Conservation (phyloP, 2,888 invertebrate genomes). For the Acronicta psi region DNA sequence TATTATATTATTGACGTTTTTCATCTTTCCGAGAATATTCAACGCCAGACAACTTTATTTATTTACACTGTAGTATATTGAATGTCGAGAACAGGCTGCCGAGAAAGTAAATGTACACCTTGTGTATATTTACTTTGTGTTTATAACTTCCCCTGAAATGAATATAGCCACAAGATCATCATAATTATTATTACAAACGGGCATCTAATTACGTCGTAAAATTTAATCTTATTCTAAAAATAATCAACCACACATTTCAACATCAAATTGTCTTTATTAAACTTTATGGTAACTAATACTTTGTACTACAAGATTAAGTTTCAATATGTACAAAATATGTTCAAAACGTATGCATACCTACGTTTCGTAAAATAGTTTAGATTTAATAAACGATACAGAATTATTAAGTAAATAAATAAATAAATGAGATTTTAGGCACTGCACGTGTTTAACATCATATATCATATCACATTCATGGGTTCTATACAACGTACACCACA, state of each 20-base stretch:
- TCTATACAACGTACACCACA: slow-evolving; percentile 76
- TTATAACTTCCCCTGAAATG: slow-evolving; percentile 51
- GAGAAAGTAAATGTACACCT: slow-evolving; percentile 30
- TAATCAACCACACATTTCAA: slow-evolving; percentile 62
- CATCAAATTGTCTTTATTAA: slow-evolving; percentile 88
- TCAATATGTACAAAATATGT: slow-evolving; percentile 82
- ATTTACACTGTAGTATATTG: slow-evolving; percentile 48
- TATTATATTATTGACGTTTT: slow-evolving; percentile 41
- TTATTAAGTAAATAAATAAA: slow-evolving; percentile 70
- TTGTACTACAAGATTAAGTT: slow-evolving; percentile 87
- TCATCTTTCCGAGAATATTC: slow-evolving; percentile 35
- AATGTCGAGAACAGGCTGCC: slow-evolving; percentile 42
- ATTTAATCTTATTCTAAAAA: slow-evolving; percentile 25
- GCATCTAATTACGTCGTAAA: slow-evolving; percentile 21
- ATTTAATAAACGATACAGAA: slow-evolving; percentile 69
- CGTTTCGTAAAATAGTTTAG: slow-evolving; percentile 70
- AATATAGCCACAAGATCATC: slow-evolving; percentile 13
- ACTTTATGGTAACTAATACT: slow-evolving; percentile 81
- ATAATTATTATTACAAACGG: slow-evolving; percentile 24
- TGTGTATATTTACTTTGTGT: slow-evolving; percentile 53
- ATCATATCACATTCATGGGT: slow-evolving; percentile 86
- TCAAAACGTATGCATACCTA: slow-evolving; percentile 64
- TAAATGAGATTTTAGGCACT: slow-evolving; percentile 87
- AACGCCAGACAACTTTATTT: slow-evolving; percentile 47
- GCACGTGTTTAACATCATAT: slow-evolving; percentile 85